These are phyloP conservation scores for Callimorpha dominula DNA, from an alignment of 2,888 invertebrate species.

Conservation along the genomic window DNA sequence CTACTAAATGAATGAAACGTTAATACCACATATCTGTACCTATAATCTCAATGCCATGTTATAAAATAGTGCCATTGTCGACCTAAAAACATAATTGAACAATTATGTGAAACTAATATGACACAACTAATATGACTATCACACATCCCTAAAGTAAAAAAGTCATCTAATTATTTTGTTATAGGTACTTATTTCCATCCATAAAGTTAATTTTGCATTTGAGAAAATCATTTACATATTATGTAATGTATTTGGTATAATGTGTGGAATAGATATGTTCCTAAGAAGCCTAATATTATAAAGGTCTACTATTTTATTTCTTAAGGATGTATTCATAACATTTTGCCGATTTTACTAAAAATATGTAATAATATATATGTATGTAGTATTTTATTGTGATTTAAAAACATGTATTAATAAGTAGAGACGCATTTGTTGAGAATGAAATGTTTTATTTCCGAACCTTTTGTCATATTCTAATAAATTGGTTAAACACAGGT, in stretches of 20 bases:
- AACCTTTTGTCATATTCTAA: background rate
- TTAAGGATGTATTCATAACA: slow-evolving; percentile 16
- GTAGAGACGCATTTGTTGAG: background rate
- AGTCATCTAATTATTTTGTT: background rate
- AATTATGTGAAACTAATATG: slow-evolving; percentile 13
- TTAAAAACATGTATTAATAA: no score
- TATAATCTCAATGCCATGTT: slow-evolving; percentile 48
- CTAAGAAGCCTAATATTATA: slow-evolving; percentile 46
- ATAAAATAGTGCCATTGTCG: slow-evolving; percentile 62
- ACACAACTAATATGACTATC: background rate
- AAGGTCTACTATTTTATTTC: slow-evolving; percentile 25
- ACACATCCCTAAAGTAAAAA: background rate
- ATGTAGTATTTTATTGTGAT: background rate
- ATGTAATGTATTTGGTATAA: slow-evolving; percentile 28
- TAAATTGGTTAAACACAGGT: background rate
- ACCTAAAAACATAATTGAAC: slow-evolving; percentile 13
- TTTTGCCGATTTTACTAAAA: background rate
- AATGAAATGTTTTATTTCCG: background rate
- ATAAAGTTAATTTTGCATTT: slow-evolving; percentile 43
- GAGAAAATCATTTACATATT: slow-evolving; percentile 19
- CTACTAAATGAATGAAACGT: slow-evolving; percentile 17
- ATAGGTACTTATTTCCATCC: slow-evolving; percentile 10
- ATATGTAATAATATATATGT: background rate
- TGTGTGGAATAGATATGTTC: slow-evolving; percentile 39
- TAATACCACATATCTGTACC: slow-evolving; percentile 13